phyloP scores from a whole-genome alignment of 2,797 vertebrate species.

The Cynodonichthys magdalenae region DNA sequence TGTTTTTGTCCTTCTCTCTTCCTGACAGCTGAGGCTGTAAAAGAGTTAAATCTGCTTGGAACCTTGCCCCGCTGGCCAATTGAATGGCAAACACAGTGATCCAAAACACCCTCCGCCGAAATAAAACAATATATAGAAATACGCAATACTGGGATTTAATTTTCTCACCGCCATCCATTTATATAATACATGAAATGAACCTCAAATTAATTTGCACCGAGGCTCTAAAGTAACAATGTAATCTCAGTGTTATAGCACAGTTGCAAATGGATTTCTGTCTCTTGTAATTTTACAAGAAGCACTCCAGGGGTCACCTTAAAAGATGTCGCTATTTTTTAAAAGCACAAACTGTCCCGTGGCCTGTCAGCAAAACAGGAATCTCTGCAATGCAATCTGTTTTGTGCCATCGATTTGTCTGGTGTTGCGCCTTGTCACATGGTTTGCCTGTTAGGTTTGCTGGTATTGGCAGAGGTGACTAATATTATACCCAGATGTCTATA shows the following conservation, averaged over 20 bases:
- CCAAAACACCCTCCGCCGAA: conserved; percentile 80
- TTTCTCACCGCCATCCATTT: conserved; percentile 84
- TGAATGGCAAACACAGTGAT: conserved; percentile 72
- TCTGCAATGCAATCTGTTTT: conserved; percentile 85
- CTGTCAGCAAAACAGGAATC: conserved; percentile 82
- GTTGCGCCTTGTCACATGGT: conserved; percentile 79
- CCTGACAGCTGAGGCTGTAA: conserved; percentile 66
- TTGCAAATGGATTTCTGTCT: conserved; percentile 89
- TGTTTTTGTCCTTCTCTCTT: conserved; percentile 60
- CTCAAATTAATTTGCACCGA: conserved; percentile 85
- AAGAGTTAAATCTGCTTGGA: conserved; percentile 74
- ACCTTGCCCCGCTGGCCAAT: conserved; percentile 70
- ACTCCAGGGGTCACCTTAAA: conserved; percentile 87
- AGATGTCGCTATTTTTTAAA: conserved; percentile 86
- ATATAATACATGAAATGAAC: conserved; percentile 86
- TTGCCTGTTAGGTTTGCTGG: conserved; percentile 79
- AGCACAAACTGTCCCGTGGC: conserved; percentile 79
- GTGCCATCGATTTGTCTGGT: conserved; percentile 83
- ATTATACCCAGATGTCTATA: conserved; percentile 86
- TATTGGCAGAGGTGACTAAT: conserved; percentile 87
- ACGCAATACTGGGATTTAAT: conserved; percentile 83
- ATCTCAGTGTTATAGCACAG: conserved; percentile 84
- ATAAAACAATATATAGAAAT: conserved; percentile 86
- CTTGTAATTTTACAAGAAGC: conserved; percentile 86
- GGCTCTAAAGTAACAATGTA: conserved; percentile 87